Base-by-base conservation (phyloP, 2,888 invertebrate species). In the Athalia circularis region DNA sequence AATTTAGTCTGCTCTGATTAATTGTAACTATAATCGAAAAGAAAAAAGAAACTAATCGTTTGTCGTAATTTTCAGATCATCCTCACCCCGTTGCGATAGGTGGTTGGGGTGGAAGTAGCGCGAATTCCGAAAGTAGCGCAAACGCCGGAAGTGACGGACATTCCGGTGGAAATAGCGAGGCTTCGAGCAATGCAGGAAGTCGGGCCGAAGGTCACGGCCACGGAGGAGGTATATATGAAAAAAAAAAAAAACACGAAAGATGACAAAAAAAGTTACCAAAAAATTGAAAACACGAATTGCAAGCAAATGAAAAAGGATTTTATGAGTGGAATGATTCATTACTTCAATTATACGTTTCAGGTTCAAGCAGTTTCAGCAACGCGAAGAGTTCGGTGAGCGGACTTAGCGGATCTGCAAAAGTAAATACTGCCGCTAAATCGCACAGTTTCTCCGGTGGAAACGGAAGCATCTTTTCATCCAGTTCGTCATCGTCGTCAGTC, bases 401-500 rank as follows among this genome's bases (percentile, higher is more conserved):
- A 7, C 47, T 9, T n/a, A 59, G 72, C 4, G 59, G 52, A 29
- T 54, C 48, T 29, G 4, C 15, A n/a, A 68, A 68, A 13, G 4
- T 52, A 11, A 54, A n/a, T 13, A 9, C 68, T 5, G 29, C 59
- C n/a, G 45, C 72, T 2, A 59, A 59, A 43, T 57, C 72, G 7
- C 13, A 72, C 45, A 59, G 45, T n/a, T 61, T 59, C 15, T 11
- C 13, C 11, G 59, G 59, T 8, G 72, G 45, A 43, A 72, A 75
- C 29, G 62, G 62, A 61, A 29, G 54, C 29, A 62, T 9, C 64
- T 62, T 29, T 52, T 75, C 62, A 7, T 61, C 75, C 3, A 75
- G 62, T n/a, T 75, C 75, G 45, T 75, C 62, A n/a, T 13, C 75
- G 15, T 75, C 62, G 5, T 52, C 62, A 47, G 62, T 50, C 5